Conservation (phyloP, 2,113 vertebrate species). For the Ibidorhyncha struthersii region DNA sequence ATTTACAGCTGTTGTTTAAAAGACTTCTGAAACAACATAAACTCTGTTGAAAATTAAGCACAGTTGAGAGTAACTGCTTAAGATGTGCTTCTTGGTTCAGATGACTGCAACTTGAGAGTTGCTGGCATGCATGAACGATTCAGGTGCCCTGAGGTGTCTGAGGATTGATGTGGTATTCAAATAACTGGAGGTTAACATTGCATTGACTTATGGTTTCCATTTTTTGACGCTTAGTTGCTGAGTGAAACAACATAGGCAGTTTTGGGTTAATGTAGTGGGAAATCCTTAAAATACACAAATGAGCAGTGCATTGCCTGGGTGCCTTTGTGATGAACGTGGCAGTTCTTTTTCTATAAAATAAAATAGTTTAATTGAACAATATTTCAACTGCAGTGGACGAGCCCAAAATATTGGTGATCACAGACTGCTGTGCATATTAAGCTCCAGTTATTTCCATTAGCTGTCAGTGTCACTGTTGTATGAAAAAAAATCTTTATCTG, state of each 20-base stretch:
- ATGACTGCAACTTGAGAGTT: not conserved
- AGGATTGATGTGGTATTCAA: constrained; percentile 8
- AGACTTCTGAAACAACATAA: not conserved
- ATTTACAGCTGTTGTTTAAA: not conserved
- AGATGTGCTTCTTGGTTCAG: not conserved
- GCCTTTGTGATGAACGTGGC: not conserved
- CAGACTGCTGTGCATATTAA: not conserved
- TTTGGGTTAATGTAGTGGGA: not conserved
- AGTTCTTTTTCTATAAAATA: not conserved
- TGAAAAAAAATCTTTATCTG: not conserved
- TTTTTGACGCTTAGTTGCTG: constrained; percentile 13
- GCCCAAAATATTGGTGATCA: not conserved
- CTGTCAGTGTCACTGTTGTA: not conserved
- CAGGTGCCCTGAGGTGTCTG: constrained; percentile 29
- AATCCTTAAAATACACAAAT: not conserved
- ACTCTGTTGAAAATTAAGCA: not conserved
- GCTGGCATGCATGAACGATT: not conserved
- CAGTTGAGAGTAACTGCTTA: constrained; percentile 16
- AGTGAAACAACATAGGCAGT: not conserved
- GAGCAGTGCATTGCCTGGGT: not conserved
- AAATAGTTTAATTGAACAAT: not conserved
- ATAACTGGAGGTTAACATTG: constrained; percentile 4
- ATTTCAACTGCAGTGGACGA: not conserved
- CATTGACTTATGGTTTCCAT: constrained; percentile 6
- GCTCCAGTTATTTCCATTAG: not conserved